These are phyloP conservation scores for Tetrax tetrax DNA, from an alignment of 2,113 vertebrate species.

Conservation along the genomic window DNA sequence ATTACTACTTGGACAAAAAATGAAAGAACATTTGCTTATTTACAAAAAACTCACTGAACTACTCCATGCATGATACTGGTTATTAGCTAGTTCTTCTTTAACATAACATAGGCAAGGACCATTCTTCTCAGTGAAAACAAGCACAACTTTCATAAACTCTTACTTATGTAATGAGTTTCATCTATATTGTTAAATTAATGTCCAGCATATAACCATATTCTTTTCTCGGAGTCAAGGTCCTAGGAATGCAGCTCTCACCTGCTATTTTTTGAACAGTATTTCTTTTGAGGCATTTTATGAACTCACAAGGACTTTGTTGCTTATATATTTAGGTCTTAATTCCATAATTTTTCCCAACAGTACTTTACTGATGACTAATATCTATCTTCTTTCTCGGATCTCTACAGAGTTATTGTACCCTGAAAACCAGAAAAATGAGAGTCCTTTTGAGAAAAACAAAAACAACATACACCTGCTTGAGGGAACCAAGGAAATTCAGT, in stretches of 20 bases:
- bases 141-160: neutral
- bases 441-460: neutral
- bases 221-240: neutral
- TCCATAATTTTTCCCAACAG: neutral
- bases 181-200: neutral
- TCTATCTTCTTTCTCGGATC: neutral
- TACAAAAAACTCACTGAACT: neutral
- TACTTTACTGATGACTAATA: neutral
- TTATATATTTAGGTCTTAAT: neutral
- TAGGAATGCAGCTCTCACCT: neutral
- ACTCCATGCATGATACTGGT: neutral
- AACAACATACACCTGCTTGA: neutral
- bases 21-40: neutral
- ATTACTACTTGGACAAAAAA: neutral
- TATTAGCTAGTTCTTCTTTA: neutral
- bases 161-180: neutral
- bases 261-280: neutral
- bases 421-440: neutral
- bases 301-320: neutral
- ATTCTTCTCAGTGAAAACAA: neutral
- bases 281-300: neutral
- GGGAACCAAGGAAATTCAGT: neutral
- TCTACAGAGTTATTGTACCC: neutral
- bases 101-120: neutral
- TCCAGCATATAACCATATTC: neutral